These are phyloP conservation scores for Cladopsammia gracilis DNA, from an alignment of 64 coral and sea anemone genomes.

Conservation along the genomic window DNA sequence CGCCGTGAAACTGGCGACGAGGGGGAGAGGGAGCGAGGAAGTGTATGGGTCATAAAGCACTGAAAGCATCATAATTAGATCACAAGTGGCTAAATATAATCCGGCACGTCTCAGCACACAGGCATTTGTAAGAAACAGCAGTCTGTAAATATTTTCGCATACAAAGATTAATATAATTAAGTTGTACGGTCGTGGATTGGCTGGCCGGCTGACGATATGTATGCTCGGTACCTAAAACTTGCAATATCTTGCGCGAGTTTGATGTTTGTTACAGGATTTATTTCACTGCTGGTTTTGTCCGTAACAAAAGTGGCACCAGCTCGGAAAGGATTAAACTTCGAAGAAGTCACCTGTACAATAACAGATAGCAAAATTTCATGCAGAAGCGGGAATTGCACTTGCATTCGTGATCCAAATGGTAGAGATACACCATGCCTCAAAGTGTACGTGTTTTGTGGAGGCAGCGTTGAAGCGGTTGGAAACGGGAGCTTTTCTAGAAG, in stretches of 20 bases:
- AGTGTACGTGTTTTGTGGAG: slow-evolving; percentile 1
- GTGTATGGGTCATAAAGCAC: too few species aligned
- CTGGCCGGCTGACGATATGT: not conserved
- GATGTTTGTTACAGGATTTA: slow-evolving; percentile 11
- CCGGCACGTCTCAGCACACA: too few species aligned
- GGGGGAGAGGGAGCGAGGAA: too few species aligned
- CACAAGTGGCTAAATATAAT: too few species aligned
- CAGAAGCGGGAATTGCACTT: not conserved
- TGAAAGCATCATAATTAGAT: too few species aligned
- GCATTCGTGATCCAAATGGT: too few species aligned
- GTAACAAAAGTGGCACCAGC: not conserved
- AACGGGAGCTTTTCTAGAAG: not conserved
- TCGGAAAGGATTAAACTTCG: not conserved
- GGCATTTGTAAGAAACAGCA: too few species aligned
- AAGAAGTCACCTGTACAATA: not conserved
- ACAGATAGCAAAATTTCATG: not conserved
- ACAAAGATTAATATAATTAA: not conserved
- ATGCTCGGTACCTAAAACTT: not conserved
- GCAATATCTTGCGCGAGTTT: not conserved
- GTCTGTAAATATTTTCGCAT: too few species aligned
- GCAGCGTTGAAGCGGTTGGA: not conserved
- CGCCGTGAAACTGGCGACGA: too few species aligned
- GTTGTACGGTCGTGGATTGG: not conserved
- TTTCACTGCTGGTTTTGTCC: not conserved
- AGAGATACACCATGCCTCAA: not conserved